phyloP scores from a whole-genome alignment of 2,113 vertebrate genomes.

The Leptodactylus fuscus region DNA sequence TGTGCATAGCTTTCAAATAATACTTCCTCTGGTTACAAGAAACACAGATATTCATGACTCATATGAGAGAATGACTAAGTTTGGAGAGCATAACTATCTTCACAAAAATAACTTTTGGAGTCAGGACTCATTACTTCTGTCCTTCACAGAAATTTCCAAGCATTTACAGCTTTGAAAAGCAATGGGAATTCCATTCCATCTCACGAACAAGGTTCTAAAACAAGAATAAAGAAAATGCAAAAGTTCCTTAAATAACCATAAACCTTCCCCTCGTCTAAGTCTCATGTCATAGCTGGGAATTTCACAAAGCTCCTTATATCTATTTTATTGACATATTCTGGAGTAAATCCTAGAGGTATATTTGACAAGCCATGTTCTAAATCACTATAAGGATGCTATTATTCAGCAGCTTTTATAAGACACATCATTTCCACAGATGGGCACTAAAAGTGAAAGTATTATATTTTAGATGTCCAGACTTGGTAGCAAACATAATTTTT shows the following conservation, averaged over 20 bases:
- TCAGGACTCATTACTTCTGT: neutral
- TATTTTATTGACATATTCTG: slow-evolving; percentile 11
- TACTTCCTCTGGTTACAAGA: slow-evolving; percentile 31
- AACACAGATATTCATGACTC: slow-evolving; percentile 37
- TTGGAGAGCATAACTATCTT: slow-evolving; percentile 27
- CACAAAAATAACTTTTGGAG: slow-evolving; percentile 32
- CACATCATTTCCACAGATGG: slow-evolving; percentile 7
- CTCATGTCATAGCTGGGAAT: neutral
- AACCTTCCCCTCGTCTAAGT: neutral
- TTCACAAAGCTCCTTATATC: neutral
- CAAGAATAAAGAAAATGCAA: neutral
- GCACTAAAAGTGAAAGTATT: neutral
- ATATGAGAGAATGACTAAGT: slow-evolving; percentile 33
- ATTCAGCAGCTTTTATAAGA: neutral
- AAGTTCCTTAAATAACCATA: slow-evolving; percentile 29
- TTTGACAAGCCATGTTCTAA: neutral
- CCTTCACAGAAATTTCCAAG: neutral
- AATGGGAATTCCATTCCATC: slow-evolving; percentile 10
- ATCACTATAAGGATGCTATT: slow-evolving; percentile 1
- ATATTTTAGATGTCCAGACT: neutral
- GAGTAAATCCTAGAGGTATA: neutral
- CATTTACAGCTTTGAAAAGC: neutral
- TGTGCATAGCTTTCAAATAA: slow-evolving; percentile 27
- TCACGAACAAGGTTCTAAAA: neutral
- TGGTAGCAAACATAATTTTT: neutral